These are phyloP conservation scores for Pollenia griseotomentosa DNA, from an alignment of 2,888 invertebrate species.

Conservation along the genomic window DNA sequence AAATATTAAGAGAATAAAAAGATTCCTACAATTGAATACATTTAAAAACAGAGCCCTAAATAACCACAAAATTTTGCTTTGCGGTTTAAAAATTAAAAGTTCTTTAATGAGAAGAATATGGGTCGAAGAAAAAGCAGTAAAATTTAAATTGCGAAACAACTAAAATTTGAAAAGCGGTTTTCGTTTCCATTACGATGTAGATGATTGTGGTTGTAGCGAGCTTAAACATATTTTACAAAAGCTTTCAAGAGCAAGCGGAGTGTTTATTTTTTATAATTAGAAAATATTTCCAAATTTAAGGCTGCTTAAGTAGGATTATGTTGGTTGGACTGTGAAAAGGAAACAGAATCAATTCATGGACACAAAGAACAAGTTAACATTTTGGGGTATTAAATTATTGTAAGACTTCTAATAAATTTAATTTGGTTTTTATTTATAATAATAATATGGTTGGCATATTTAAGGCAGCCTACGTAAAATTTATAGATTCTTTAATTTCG, in stretches of 20 bases:
- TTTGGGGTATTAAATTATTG: not conserved
- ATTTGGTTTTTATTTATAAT: too few species aligned
- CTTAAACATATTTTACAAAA: conserved; percentile 2
- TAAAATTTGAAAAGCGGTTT: not conserved
- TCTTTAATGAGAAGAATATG: not conserved
- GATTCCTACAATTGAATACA: not conserved
- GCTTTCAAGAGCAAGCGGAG: not conserved
- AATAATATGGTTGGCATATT: too few species aligned
- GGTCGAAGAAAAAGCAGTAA: not conserved
- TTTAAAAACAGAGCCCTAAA: conserved; percentile 9
- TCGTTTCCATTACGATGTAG: not conserved
- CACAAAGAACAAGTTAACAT: not conserved
- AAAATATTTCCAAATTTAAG: conserved; percentile 12
- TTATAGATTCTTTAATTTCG: too few species aligned
- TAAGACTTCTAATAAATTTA: too few species aligned
- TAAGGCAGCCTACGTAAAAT: too few species aligned
- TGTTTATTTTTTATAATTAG: not conserved
- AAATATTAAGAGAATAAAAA: too few species aligned
- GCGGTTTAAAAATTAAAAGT: conserved; percentile 36
- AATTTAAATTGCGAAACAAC: conserved; percentile 15
- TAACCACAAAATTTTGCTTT: conserved; percentile 41
- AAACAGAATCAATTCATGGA: not conserved
- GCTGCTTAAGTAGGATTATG: not conserved
- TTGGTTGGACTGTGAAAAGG: not conserved
- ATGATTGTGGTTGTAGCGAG: not conserved